Evolutionary conservation across 2,797 vertebrate genomes (phyloP).

Genomic region (Euphonia xanthogaster): DNA sequence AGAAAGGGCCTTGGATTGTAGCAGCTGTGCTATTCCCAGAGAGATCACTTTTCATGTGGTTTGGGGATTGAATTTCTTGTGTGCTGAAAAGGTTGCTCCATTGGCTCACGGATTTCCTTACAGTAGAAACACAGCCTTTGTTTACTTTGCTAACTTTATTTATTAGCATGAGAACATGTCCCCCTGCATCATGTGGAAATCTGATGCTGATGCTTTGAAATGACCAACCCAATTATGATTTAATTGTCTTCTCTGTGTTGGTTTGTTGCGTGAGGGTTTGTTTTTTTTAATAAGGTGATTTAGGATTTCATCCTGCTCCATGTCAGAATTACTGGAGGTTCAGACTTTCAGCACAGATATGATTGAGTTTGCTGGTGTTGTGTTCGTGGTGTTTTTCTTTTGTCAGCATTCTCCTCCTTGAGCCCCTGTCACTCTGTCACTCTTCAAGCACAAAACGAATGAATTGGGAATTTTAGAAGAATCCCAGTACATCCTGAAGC

Average conservation of each 20-base stretch:
- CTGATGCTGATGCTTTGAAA: constrained; percentile 58
- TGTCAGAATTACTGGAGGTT: constrained; percentile 1
- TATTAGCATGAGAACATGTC: constrained; percentile 51
- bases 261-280: not conserved
- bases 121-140: constrained; percentile 69
- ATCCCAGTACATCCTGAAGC: not conserved
- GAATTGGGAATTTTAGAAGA: not conserved
- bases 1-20: constrained; percentile 74
- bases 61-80: constrained; percentile 72
- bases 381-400: not conserved
- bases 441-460: not conserved
- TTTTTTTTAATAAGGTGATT: not conserved
- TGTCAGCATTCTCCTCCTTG: not conserved
- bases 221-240: constrained; percentile 58
- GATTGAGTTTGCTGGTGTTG: not conserved
- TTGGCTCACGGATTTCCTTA: constrained; percentile 68
- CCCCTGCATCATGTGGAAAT: constrained; percentile 59
- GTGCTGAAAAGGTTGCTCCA: constrained; percentile 74
- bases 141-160: constrained; percentile 68
- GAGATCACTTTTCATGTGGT: constrained; percentile 78
- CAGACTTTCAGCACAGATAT: not conserved
- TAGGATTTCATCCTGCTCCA: constrained; percentile 10
- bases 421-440: not conserved
- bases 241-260: not conserved
- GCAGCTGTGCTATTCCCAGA: constrained; percentile 77